These are phyloP conservation scores for Oncorhynchus gorbuscha DNA, from an alignment of 2,113 vertebrate genomes.

Conservation along the genomic window DNA sequence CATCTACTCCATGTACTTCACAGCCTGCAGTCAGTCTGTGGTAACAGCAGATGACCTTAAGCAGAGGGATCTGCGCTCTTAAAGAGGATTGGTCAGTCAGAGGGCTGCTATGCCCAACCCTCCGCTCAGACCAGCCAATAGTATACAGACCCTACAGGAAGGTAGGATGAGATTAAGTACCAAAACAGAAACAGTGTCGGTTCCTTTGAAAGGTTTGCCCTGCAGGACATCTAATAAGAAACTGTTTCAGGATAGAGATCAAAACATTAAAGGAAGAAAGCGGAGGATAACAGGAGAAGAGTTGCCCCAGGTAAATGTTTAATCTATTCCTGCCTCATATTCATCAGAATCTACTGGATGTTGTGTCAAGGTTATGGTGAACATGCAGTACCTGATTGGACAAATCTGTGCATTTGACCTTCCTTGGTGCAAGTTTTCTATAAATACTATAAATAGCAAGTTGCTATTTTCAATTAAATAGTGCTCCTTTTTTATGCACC, in stretches of 20 bases:
- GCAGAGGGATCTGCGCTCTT: conserved; percentile 18
- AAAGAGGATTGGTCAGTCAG: conserved; percentile 39
- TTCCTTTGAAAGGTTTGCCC: not conserved
- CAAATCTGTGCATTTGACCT: conserved; percentile 27
- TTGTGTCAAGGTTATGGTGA: conserved; percentile 36
- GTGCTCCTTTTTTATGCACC: not conserved
- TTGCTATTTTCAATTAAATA: not conserved
- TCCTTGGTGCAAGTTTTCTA: not conserved
- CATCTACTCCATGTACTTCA: conserved; percentile 1
- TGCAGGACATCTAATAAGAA: conserved; percentile 15
- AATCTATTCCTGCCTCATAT: not conserved
- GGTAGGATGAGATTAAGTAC: conserved; percentile 31
- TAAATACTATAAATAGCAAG: not conserved
- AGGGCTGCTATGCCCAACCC: conserved; percentile 1
- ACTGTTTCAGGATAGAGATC: not conserved
- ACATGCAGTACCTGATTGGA: not conserved
- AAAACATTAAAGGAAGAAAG: not conserved
- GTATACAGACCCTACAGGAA: conserved; percentile 14
- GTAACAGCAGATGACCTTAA: conserved; percentile 48
- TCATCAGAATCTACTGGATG: not conserved
- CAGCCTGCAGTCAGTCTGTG: not conserved
- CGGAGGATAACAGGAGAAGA: not conserved
- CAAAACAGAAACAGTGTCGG: conserved; percentile 42
- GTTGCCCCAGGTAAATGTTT: conserved; percentile 46
- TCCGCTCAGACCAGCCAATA: conserved; percentile 49